These are phyloP conservation scores for Atopsyche davidsoni DNA, from an alignment of 1,140 invertebrate species.

Conservation along the genomic window DNA sequence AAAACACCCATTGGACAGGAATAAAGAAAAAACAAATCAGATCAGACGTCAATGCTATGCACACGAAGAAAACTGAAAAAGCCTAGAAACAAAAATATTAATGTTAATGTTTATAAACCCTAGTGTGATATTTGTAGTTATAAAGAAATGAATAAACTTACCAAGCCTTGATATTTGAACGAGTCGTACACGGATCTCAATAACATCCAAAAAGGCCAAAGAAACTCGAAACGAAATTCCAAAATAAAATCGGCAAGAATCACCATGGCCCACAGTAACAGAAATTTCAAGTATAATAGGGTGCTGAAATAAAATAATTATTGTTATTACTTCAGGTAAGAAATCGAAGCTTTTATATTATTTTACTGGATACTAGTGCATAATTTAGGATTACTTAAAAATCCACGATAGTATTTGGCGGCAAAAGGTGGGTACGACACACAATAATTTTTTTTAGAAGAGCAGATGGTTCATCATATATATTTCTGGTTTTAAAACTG, in stretches of 20 bases:
- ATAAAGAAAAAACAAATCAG: conserved; percentile 99
- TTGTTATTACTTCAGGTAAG: too few species aligned
- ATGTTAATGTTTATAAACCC: too few species aligned
- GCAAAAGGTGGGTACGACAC: conserved; percentile 1
- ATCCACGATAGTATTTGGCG: not conserved
- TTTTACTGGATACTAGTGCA: not conserved
- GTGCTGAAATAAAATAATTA: conserved; percentile 75
- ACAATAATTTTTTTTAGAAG: not conserved
- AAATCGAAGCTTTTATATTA: not conserved
- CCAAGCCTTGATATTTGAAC: conserved; percentile 98
- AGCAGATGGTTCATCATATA: conserved; percentile 3
- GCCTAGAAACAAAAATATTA: conserved; percentile 66
- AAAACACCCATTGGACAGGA: conserved; percentile 96
- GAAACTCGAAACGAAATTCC: conserved; percentile 98
- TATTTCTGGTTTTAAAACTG: not conserved
- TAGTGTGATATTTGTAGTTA: conserved; percentile 15
- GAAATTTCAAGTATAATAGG: conserved; percentile 91
- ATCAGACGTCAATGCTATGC: conserved; percentile 95
- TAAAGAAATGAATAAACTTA: conserved; percentile 54
- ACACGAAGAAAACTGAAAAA: conserved; percentile 97
- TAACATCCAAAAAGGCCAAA: conserved; percentile 98
- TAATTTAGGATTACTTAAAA: not conserved
- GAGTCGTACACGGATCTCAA: conserved; percentile 95
- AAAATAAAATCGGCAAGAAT: conserved; percentile 95
- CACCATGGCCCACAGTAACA: conserved; percentile 92